Evolutionary conservation across 2,888 invertebrate species (phyloP), one percentile per base, ranked within the genome.

Genomic region (Masnerella sp.): DNA sequence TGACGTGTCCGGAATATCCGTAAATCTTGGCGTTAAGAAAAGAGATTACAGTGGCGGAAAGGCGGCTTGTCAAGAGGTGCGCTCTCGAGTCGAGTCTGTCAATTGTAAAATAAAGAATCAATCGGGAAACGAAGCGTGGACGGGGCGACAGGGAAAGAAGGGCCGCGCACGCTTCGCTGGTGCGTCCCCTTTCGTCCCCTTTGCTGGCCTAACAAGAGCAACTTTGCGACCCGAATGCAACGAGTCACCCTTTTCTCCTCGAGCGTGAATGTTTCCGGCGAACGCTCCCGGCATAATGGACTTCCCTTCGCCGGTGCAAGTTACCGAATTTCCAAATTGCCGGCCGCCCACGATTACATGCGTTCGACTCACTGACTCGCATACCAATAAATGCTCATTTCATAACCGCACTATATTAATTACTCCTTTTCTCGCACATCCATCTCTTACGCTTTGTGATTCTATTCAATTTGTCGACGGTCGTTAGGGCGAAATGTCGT

Each of bases 41-140:
- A 22, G 30, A 22, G n/a, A 52, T 52, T 7, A 1, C 15, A 14
- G 25, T 8, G 7, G 18, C 1, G 11, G 42, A 11, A 12, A 30
- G 42, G 15, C 25, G 17, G 51, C 28, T 59, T 30, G 47, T 62
- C 42, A 51, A 36, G 49, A 30, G 42, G 30, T 38, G 25, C 45
- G 20, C 49, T 25, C 67, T 56, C 58, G 56, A 36, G 38, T 62
- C 54, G 54, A 71, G 56, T 70, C 71, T 71, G 75, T 75, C 77
- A 69, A 84, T 85, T 86, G 86, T 86, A 85, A 86, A 86, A 85
- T 87, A 86, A 87, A 87, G 86, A 87, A 87, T 87, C 85, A 85
- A 86, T 86, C 79, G 86, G 81, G 84, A 85, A 86, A 86, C 87
- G 86, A 87, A 85, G 85, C 86, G 83, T 85, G 82, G 77, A 82